Base-by-base conservation (phyloP, 2,888 invertebrate species). In the Thecocarcelia acutangulata region DNA sequence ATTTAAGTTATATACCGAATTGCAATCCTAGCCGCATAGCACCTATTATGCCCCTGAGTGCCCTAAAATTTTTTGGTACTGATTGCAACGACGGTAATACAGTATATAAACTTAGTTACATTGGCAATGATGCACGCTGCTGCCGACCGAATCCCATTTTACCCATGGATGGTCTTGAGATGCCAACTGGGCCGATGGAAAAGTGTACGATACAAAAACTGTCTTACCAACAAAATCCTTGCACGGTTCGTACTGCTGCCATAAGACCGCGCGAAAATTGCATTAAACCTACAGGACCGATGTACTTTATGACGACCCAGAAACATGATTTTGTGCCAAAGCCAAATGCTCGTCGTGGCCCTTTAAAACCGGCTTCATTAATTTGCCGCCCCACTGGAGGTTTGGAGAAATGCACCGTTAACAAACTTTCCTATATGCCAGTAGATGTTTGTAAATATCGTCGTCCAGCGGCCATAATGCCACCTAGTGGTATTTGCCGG, bases 281-380 rank as follows among this genome's bases (percentile, higher is more conserved):
- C 3, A 75, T 87, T 86, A 91, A 93, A 86, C 93, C 94, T 0
- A 92, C 93, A 69, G 93, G 93, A 0, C 94, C 95, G n/a, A 93
- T 95, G 92, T 94, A 94, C 90, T 93, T 93, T 83, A 90, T 94
- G 80, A 95, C 95, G 2, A 95, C 95, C 0, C 93, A 94, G 84
- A 94, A 94, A 48, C 94, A 94, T 87, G 95, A 95, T 91, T 95
- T 92, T 86, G 93, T 94, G 37, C 92, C 93, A 0, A 94, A 94
- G 86, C 93, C 93, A 0, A 91, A 91, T 80, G 92, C 85, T 19
- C 87, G 86, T 1, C 87, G 89, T 13, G 69, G 79, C 3, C 88
- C 87, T 2, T 88, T 90, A 13, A 80, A 87, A 63, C 90, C 88
- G 0, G 59, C 78, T 0, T 85, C 87, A 1, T 85, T 87, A 8